Evolutionary conservation across 92 coral and sea anemone species (phyloP).

Genomic region (Phenganax marumi): DNA sequence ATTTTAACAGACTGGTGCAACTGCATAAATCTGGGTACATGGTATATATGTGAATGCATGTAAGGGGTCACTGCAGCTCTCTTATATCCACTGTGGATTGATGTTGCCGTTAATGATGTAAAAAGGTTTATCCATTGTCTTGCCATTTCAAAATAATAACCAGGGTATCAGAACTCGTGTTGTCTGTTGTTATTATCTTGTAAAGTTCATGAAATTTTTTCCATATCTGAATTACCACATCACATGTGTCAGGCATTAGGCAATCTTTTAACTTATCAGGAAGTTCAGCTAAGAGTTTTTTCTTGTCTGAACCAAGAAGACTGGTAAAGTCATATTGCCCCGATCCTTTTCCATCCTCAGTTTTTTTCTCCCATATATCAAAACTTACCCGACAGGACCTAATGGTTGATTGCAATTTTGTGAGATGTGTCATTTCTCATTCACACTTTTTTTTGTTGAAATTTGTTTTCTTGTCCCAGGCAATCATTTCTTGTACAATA

Average conservation of each 20-base stretch:
- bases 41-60: constrained; percentile 49
- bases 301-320: constrained; percentile 8
- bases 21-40: constrained; percentile 51
- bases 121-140: constrained; percentile 52
- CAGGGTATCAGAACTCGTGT: constrained; percentile 20
- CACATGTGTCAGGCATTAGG: constrained; percentile 9
- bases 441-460: neutral
- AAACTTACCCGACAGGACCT: neutral
- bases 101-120: constrained; percentile 42
- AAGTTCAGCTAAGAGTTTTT: constrained; percentile 45
- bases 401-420: neutral
- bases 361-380: neutral
- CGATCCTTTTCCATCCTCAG: neutral
- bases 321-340: neutral
- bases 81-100: constrained; percentile 41
- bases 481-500: neutral
- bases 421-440: neutral
- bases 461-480: neutral
- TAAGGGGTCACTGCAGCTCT: constrained; percentile 58
- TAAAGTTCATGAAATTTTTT: constrained; percentile 48
- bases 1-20: constrained; percentile 46
- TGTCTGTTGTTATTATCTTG: constrained; percentile 23
- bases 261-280: constrained; percentile 38
- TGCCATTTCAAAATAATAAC: constrained; percentile 42
- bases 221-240: constrained; percentile 50